phyloP scores from a whole-genome alignment of 1,140 invertebrate species.

The Drosophila nebulosa region DNA sequence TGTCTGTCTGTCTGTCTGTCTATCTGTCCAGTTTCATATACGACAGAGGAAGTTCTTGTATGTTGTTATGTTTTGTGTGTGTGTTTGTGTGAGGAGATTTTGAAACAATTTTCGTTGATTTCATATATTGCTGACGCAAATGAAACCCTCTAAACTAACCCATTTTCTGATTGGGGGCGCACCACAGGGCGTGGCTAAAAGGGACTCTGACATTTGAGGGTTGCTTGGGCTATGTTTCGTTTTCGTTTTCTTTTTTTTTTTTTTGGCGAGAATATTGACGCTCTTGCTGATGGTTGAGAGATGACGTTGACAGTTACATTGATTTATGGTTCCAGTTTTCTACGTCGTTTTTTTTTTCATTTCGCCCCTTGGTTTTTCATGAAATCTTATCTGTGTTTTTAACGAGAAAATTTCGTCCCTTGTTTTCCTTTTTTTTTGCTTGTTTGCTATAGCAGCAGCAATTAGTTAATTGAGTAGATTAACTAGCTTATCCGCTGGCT shows the following conservation, averaged over 20 bases:
- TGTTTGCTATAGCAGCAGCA: slow-evolving; percentile 59
- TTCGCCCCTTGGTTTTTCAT: slow-evolving; percentile 22
- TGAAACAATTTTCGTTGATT: slow-evolving; percentile 4
- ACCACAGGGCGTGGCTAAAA: not conserved
- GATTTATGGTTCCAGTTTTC: slow-evolving; percentile 57
- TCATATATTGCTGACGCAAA: slow-evolving; percentile 6
- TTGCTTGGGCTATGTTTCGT: not conserved
- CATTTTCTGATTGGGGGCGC: not conserved
- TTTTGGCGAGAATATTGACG: slow-evolving; percentile 52
- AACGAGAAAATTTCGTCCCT: slow-evolving; percentile 16
- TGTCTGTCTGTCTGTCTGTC: not conserved
- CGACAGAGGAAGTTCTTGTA: not conserved
- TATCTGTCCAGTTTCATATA: not conserved
- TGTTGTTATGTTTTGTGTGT: not conserved
- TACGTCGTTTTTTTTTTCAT: slow-evolving; percentile 14
- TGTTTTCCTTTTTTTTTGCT: slow-evolving; percentile 48
- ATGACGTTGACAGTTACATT: slow-evolving; percentile 76
- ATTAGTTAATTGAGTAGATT: slow-evolving; percentile 79
- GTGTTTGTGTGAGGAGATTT: not conserved
- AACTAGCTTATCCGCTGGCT: slow-evolving; percentile 36
- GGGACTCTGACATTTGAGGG: not conserved
- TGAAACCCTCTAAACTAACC: slow-evolving; percentile 5
- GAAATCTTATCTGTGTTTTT: slow-evolving; percentile 41
- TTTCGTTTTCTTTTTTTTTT: not conserved
- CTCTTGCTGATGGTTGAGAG: slow-evolving; percentile 50